Conservation (phyloP, 1,140 invertebrate species). For the Patella vulgata region DNA sequence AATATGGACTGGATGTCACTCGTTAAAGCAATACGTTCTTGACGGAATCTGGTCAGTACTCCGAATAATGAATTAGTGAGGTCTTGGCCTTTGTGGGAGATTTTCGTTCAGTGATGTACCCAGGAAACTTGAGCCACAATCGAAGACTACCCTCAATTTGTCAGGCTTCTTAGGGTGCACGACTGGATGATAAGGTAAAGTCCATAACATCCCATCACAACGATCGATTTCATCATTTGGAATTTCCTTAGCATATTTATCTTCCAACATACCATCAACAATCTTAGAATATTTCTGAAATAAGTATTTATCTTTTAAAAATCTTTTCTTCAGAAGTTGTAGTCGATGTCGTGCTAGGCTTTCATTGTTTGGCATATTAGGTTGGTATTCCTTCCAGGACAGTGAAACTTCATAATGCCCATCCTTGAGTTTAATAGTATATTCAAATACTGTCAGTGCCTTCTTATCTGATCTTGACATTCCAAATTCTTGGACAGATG, state of each 20-base stretch:
- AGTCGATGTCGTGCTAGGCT: constrained; percentile 15
- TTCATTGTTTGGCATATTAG: constrained; percentile 14
- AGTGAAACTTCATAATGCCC: constrained; percentile 34
- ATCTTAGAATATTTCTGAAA: background rate
- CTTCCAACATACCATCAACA: constrained; percentile 6
- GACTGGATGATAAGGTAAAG: constrained; percentile 35
- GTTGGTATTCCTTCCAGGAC: constrained; percentile 10
- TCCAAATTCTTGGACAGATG: too few relatives aligned
- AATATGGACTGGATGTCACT: constrained; percentile 52
- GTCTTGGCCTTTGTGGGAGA: constrained; percentile 45
- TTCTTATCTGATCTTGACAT: too few relatives aligned
- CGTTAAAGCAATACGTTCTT: constrained; percentile 35
- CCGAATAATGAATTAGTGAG: constrained; percentile 38
- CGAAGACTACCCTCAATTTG: constrained; percentile 27
- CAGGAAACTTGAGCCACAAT: constrained; percentile 33
- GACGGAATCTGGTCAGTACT: constrained; percentile 47
- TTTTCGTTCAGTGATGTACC: constrained; percentile 43
- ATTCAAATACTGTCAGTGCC: too few relatives aligned
- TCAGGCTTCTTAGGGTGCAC: constrained; percentile 18
- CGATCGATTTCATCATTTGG: constrained; percentile 4
- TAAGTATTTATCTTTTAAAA: constrained; percentile 12
- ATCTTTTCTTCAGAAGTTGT: constrained; percentile 3
- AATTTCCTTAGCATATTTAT: constrained; percentile 21
- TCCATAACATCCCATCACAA: constrained; percentile 34
- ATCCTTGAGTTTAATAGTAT: constrained; percentile 1